Conservation (phyloP, 2,113 vertebrate genomes). For the Puma concolor region DNA sequence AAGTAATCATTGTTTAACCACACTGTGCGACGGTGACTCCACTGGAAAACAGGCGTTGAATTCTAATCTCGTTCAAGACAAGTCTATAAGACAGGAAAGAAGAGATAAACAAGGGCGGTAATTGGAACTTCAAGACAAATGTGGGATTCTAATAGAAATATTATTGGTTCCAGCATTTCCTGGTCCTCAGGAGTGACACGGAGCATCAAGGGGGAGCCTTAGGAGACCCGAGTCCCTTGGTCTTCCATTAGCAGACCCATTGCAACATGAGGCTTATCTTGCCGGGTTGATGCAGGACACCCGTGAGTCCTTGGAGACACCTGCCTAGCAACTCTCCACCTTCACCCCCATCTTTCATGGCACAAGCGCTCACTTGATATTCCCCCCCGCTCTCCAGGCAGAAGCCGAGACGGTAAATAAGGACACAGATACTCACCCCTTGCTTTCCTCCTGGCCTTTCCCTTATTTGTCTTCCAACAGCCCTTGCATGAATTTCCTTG, state of each 20-base stretch:
- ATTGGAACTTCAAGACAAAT: neutral
- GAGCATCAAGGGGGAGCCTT: neutral
- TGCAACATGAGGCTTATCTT: neutral
- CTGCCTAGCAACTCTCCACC: neutral
- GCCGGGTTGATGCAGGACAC: no score
- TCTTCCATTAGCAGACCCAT: neutral
- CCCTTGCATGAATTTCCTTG: neutral
- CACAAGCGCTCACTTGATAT: neutral
- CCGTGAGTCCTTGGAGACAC: neutral
- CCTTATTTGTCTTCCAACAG: neutral
- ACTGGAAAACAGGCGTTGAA: conserved; percentile 25
- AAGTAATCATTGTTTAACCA: neutral
- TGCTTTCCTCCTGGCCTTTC: neutral
- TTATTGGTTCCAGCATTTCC: neutral
- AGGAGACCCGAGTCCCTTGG: neutral
- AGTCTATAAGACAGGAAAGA: neutral
- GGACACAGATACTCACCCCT: neutral
- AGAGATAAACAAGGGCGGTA: neutral
- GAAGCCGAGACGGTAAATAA: neutral
- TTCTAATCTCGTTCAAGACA: neutral
- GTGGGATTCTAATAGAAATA: neutral
- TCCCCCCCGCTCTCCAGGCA: neutral
- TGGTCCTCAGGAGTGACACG: neutral
- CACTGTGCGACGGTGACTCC: neutral
- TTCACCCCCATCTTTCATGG: rapidly evolving